These are phyloP conservation scores for Triplophysa yarkandensis DNA, from an alignment of 2,797 vertebrate species.

Conservation along the genomic window DNA sequence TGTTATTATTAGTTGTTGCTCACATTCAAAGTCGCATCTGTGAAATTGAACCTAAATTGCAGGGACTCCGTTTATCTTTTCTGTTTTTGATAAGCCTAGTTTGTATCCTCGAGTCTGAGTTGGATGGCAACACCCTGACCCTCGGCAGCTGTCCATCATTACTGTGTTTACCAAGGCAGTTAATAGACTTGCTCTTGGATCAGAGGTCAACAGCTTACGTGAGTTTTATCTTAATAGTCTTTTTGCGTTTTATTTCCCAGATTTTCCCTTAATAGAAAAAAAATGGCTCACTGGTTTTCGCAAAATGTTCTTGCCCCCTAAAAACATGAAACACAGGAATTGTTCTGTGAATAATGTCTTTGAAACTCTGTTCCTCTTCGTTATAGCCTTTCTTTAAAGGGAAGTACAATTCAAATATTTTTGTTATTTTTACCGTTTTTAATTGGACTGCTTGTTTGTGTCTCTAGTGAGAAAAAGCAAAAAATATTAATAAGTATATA, in stretches of 20 bases:
- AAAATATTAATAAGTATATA: too few relatives aligned
- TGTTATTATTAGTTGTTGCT: not conserved
- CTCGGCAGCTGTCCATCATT: constrained; percentile 47
- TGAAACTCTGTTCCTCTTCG: not conserved
- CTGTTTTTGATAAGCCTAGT: not conserved
- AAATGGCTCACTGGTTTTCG: not conserved
- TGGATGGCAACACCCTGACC: constrained; percentile 34
- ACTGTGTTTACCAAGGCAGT: constrained; percentile 45
- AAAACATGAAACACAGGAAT: constrained; percentile 9
- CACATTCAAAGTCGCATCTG: not conserved
- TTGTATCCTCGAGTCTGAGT: constrained; percentile 8
- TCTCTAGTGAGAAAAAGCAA: too few relatives aligned
- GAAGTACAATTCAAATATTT: too few relatives aligned
- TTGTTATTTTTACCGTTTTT: too few relatives aligned
- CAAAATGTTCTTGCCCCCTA: not conserved
- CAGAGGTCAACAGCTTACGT: constrained; percentile 37
- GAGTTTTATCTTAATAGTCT: constrained; percentile 23
- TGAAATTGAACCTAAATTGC: constrained; percentile 3
- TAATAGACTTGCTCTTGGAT: constrained; percentile 48
- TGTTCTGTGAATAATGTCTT: not conserved
- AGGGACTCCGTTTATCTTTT: not conserved
- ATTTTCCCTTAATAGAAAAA: not conserved
- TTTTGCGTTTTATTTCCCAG: not conserved
- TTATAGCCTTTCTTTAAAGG: not conserved
- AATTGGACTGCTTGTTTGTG: too few relatives aligned